phyloP scores from a whole-genome alignment of 53 echinoderm and acorn worm genomes.

The Arbacia lixula region DNA sequence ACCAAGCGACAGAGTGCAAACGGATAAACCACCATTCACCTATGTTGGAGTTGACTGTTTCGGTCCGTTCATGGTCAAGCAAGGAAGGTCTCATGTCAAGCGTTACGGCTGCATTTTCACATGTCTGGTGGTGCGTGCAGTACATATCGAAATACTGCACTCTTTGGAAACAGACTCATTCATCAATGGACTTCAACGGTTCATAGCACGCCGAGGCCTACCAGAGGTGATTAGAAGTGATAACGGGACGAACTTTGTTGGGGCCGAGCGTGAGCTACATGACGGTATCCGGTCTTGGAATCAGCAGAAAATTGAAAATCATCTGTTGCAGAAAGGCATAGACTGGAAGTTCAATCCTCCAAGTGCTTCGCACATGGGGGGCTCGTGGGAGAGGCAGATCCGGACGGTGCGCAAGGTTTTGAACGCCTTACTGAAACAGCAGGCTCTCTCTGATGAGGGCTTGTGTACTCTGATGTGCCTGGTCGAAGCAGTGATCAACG shows the following conservation, averaged over 20 bases:
- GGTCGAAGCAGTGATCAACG: constrained; percentile 47
- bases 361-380: constrained; percentile 72
- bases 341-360: constrained; percentile 80
- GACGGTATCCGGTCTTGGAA: constrained; percentile 46
- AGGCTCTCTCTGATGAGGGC: constrained; percentile 62
- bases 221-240: constrained; percentile 69
- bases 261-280: constrained; percentile 66
- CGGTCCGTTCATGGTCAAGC: constrained; percentile 72
- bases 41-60: constrained; percentile 76
- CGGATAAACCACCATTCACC: constrained; percentile 65
- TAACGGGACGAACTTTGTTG: constrained; percentile 85
- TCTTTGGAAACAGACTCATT: constrained; percentile 69
- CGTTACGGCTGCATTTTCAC: constrained; percentile 78
- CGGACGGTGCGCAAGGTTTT: constrained; percentile 65
- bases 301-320: constrained; percentile 40
- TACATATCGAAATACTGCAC: constrained; percentile 74
- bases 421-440: constrained; percentile 46
- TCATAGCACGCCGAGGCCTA: constrained; percentile 61
- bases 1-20: constrained; percentile 60
- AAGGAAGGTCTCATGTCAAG: constrained; percentile 57
- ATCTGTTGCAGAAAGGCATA: constrained; percentile 52
- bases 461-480: constrained; percentile 52
- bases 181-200: constrained; percentile 69
- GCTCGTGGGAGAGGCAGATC: constrained; percentile 74
- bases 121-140: constrained; percentile 64